A percentile compares a stretch with the other conserved stretches of the same genome.
These are phyloP conservation scores for Callipepla californica DNA, from an alignment of 2,113 vertebrate species.

Conservation along the genomic window DNA sequence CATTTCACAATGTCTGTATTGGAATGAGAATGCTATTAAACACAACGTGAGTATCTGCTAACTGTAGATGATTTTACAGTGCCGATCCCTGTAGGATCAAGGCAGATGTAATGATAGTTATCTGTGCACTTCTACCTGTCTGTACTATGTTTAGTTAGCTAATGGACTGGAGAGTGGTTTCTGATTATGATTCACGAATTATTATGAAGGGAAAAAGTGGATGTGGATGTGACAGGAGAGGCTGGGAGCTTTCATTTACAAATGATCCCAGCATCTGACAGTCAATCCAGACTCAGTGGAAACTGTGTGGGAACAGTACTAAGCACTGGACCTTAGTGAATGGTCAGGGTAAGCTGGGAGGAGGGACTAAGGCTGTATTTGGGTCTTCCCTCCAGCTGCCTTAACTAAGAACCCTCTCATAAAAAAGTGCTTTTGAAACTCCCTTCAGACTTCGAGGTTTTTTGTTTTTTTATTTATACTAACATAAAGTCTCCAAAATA, in stretches of 20 bases:
- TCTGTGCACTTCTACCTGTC: not conserved
- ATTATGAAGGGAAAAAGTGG: not conserved
- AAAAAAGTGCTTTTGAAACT: not conserved
- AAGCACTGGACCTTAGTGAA: not conserved
- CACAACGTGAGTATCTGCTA: not conserved
- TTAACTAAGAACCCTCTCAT: not conserved
- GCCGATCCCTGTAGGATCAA: not conserved
- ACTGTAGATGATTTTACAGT: not conserved
- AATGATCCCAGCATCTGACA: not conserved
- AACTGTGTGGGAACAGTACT: not conserved
- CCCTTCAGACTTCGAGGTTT: not conserved
- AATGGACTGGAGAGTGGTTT: not conserved
- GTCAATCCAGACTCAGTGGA: not conserved
- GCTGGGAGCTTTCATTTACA: not conserved
- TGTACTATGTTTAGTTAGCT: slow-evolving; percentile 1
- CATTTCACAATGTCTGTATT: not conserved
- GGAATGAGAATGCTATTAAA: not conserved
- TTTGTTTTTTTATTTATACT: not conserved
- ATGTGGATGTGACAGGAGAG: not conserved
- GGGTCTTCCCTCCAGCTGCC: not conserved
- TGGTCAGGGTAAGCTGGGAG: not conserved
- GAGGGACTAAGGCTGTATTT: not conserved
- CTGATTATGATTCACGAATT: not conserved
- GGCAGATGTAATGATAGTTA: not conserved
- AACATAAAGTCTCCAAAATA: not conserved